phyloP scores from a whole-genome alignment of 2,888 invertebrate genomes.

The Parnassius apollo region DNA sequence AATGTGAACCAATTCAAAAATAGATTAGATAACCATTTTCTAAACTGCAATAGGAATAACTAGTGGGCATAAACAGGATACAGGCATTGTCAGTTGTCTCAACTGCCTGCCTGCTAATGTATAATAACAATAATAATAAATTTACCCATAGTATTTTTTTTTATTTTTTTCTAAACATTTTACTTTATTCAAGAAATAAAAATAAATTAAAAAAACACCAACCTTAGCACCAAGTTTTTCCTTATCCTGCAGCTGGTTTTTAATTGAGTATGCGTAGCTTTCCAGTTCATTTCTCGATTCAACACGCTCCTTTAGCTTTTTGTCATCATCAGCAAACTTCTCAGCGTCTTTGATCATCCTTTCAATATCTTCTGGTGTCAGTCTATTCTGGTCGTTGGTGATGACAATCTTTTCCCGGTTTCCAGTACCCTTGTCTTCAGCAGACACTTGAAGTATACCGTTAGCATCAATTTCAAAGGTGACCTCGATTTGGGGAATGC shows the following conservation, averaged over 20 bases:
- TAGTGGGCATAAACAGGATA: too few relatives aligned
- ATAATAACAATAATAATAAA: too few relatives aligned
- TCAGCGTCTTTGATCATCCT: constrained; percentile 99
- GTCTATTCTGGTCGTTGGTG: constrained; percentile 97
- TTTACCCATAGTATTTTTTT: too few relatives aligned
- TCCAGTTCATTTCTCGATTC: constrained; percentile 98
- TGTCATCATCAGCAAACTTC: constrained; percentile 99
- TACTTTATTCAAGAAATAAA: too few relatives aligned
- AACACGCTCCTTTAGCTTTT: constrained; percentile 96
- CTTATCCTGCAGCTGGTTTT: constrained; percentile 97
- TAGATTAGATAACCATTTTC: too few relatives aligned
- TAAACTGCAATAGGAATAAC: too few relatives aligned
- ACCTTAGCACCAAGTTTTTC: constrained; percentile 94
- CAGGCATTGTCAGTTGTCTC: too few relatives aligned
- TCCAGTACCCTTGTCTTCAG: constrained; percentile 99
- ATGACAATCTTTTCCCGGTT: constrained; percentile 99
- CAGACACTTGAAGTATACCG: constrained; percentile 96
- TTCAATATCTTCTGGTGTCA: constrained; percentile 99
- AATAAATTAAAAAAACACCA: constrained; percentile 28
- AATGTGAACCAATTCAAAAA: too few relatives aligned
- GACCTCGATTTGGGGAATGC: constrained; percentile 96
- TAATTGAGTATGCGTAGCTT: constrained; percentile 97
- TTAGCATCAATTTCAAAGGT: constrained; percentile 97
- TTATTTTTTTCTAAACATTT: too few relatives aligned
- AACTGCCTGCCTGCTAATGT: too few relatives aligned